Conservation (phyloP, 1,140 invertebrate genomes). For the Brachionus asplanchnoidis region DNA sequence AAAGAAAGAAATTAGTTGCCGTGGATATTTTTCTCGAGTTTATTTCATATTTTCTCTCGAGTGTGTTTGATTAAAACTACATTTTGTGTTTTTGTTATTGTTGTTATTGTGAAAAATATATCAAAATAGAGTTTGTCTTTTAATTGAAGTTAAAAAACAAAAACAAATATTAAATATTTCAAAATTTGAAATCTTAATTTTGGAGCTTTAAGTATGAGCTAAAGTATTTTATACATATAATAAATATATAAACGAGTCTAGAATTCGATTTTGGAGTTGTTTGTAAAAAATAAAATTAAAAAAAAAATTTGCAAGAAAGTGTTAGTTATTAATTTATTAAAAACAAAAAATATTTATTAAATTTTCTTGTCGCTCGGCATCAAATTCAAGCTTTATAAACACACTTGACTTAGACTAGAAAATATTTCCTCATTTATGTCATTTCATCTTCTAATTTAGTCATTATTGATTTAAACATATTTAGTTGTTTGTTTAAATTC, state of each 20-base stretch:
- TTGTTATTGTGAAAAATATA: background rate
- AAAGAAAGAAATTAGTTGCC: constrained; percentile 17
- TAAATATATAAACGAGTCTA: constrained; percentile 5
- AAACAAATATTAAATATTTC: background rate
- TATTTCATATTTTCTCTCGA: constrained; percentile 9
- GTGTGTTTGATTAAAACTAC: constrained; percentile 31
- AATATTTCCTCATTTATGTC: background rate
- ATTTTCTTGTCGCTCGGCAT: constrained; percentile 2
- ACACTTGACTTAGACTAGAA: background rate
- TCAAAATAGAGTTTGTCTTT: constrained; percentile 28
- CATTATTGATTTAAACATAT: background rate
- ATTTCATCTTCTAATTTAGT: background rate
- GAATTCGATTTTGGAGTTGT: constrained; percentile 19
- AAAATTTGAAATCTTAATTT: constrained; percentile 24
- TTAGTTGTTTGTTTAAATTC: background rate
- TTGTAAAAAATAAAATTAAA: background rate
- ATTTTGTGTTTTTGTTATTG: constrained; percentile 21
- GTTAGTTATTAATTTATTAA: constrained; percentile 37
- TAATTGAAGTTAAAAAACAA: constrained; percentile 36
- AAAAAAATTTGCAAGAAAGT: background rate
- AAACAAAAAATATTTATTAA: constrained; percentile 33
- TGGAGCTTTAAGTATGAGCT: background rate
- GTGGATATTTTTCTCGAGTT: constrained; percentile 21
- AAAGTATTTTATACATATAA: constrained; percentile 3
- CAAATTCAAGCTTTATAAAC: background rate